Evolutionary conservation across 2,888 invertebrate genomes (phyloP), one percentile per base, ranked within the genome.

Genomic region (Fabriciana adippe): DNA sequence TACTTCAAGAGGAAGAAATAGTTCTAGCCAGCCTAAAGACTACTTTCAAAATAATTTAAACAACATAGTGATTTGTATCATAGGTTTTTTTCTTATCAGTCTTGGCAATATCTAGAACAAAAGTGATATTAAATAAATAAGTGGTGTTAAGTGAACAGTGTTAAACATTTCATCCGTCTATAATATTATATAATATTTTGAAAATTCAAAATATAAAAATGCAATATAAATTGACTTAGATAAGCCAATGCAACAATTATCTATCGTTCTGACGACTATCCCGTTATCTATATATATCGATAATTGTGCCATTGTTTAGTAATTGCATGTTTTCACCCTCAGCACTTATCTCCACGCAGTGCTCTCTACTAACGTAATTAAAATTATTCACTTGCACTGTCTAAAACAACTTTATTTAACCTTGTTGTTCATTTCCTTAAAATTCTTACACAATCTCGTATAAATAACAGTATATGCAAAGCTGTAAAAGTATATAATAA

Each of bases 361-460:
- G 35, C 55, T 16, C 11, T 16, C 59, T 41, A 56, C 35, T 47
- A 47, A 56, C 35, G 26, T n/a, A 53, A 45, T 51, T 45, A 45
- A 21, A 48, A 55, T 51, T 31, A 53, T 41, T 16, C 21, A 26
- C 41, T 47, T 56, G 16, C 21, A 59, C 53, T 16, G 14, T 21
- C 48, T 55, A 16, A 41, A 53, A 16, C 41, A 26, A 47, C 6
- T 18, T 53, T 15, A 51, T 63, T 41, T n/a, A 64, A 61, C 67
- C 64, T 67, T 70, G 18, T 55, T 21, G 50, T 62, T 63, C 31
- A 70, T 70, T 68, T 68, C 65, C 70, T 68, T 64, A 62, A 13
- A 45, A 55, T 31, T 61, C 61, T 66, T 71, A 70, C 60, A 66
- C 59, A 70, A 70, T 55, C 21, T 41, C 35, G 45, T 65, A 62